phyloP scores from a whole-genome alignment of 2,797 vertebrate genomes.

The Capromys pilorides region DNA sequence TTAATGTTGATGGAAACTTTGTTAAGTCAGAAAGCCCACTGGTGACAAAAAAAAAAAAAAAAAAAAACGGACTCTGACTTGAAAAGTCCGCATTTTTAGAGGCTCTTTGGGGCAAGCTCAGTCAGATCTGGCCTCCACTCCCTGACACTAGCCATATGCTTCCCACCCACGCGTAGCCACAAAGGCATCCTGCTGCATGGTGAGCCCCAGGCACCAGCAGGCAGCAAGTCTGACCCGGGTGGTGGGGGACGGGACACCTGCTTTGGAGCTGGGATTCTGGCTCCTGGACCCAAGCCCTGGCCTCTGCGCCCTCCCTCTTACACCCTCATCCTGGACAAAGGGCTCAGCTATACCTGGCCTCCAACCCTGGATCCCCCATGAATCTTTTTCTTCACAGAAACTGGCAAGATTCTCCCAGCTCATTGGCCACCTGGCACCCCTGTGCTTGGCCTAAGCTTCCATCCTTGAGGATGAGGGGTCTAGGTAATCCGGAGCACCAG shows the following conservation, averaged over 20 bases:
- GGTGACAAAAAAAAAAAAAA: neutral
- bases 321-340: accelerated
- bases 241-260: neutral
- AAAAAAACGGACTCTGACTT: neutral
- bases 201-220: neutral
- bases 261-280: neutral
- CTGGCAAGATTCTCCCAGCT: neutral
- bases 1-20: neutral
- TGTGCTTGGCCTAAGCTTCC: neutral
- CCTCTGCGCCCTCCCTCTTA: too few species aligned
- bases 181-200: accelerated
- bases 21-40: neutral
- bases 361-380: neutral
- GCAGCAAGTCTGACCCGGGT: accelerated
- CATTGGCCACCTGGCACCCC: too few species aligned
- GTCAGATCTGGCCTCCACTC: too few species aligned
- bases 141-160: too few species aligned
- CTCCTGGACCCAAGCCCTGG: neutral
- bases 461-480: neutral
- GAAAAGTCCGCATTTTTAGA: too few species aligned
- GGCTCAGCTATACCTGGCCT: neutral
- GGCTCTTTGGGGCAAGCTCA: neutral
- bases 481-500: neutral
- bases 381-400: neutral
- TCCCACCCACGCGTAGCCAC: accelerated